Percentiles rank a stretch among this genome's conserved stretches.
phyloP scores from a whole-genome alignment of 1,140 invertebrate species.

The Pogonomyrmex barbatus region DNA sequence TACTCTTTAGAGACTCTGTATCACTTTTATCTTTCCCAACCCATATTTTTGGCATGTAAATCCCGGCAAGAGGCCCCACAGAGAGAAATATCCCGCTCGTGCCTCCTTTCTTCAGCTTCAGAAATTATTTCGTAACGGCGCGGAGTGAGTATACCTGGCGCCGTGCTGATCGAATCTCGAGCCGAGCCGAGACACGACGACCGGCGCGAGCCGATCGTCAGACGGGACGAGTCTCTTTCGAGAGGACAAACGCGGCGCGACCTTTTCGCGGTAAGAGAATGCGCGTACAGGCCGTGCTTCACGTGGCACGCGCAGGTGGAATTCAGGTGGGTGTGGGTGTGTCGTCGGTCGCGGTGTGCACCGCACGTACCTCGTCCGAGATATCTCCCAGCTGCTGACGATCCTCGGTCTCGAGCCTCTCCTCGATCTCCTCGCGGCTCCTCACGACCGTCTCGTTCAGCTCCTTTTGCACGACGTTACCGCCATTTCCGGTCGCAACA shows the following conservation, averaged over 20 bases:
- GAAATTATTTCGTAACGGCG: slow-evolving; percentile 29
- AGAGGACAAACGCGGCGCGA: slow-evolving; percentile 50
- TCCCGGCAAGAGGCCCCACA: background rate
- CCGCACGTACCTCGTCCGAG: slow-evolving; percentile 90
- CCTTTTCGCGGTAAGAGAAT: slow-evolving; percentile 68
- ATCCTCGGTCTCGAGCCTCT: slow-evolving; percentile 93
- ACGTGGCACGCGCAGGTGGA: slow-evolving; percentile 72
- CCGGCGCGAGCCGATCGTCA: slow-evolving; percentile 1
- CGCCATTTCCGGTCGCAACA: slow-evolving; percentile 82
- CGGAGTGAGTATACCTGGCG: slow-evolving; percentile 7
- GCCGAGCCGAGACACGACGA: slow-evolving; percentile 11
- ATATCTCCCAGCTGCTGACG: slow-evolving; percentile 93
- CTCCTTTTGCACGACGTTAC: slow-evolving; percentile 91
- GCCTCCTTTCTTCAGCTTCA: background rate
- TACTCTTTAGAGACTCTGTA: background rate
- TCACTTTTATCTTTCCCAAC: background rate
- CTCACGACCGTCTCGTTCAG: slow-evolving; percentile 92
- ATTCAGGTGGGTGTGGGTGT: slow-evolving; percentile 68
- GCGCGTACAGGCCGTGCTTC: slow-evolving; percentile 74
- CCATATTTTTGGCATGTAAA: no score
- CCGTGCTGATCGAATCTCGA: slow-evolving; percentile 22
- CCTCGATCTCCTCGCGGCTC: slow-evolving; percentile 93
- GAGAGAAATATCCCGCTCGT: background rate
- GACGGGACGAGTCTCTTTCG: slow-evolving; percentile 53
- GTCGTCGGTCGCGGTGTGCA: slow-evolving; percentile 38